These are phyloP conservation scores for Semaprochilodus insignis DNA, from an alignment of 2,797 vertebrate species.

Conservation along the genomic window DNA sequence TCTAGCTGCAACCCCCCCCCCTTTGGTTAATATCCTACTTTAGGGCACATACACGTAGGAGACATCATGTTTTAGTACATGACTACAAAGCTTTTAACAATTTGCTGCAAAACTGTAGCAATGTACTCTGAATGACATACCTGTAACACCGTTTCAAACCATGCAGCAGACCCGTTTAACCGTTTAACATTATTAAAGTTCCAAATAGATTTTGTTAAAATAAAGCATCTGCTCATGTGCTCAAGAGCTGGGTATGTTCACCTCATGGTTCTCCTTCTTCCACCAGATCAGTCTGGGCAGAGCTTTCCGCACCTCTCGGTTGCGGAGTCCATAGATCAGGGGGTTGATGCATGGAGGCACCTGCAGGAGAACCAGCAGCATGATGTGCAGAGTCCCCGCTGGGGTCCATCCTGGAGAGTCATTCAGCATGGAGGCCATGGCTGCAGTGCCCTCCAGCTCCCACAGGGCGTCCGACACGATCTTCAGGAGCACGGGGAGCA, in stretches of 20 bases:
- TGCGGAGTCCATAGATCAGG: constrained; percentile 67
- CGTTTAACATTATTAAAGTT: too few relatives aligned
- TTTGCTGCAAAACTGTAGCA: neutral
- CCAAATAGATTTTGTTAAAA: neutral
- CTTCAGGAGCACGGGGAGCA: constrained; percentile 68
- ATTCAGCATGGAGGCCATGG: neutral
- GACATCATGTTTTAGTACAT: neutral
- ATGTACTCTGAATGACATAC: neutral
- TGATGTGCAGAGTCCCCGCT: constrained; percentile 62
- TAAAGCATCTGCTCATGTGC: neutral
- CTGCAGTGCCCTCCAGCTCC: constrained; percentile 57
- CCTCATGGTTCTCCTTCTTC: neutral
- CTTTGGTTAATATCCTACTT: too few relatives aligned
- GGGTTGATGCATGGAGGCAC: constrained; percentile 73
- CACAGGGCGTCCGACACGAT: constrained; percentile 62
- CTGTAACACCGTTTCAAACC: neutral
- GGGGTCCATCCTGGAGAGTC: neutral
- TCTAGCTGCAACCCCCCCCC: too few relatives aligned
- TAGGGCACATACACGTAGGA: too few relatives aligned
- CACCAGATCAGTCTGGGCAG: constrained; percentile 29
- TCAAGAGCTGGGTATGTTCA: neutral
- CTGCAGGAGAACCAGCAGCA: constrained; percentile 56
- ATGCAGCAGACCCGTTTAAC: neutral
- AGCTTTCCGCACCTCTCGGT: constrained; percentile 59
- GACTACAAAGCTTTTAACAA: too few relatives aligned